Percentiles rank a stretch among this genome's conserved stretches.
Conservation (phyloP, 1,140 invertebrate species). For the Drosophila eugracilis region DNA sequence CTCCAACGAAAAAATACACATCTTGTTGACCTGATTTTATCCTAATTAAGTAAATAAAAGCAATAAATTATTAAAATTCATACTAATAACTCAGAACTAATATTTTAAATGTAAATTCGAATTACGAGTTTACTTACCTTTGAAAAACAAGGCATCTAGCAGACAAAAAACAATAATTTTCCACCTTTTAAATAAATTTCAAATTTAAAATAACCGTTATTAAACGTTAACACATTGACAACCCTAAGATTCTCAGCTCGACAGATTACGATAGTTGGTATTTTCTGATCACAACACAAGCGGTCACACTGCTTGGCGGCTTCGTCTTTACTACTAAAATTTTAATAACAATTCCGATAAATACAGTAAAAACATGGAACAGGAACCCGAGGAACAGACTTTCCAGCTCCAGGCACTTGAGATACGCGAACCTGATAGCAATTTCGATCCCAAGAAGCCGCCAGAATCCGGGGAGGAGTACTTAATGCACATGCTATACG, state of each 20-base stretch:
- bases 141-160: too few relatives aligned
- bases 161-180: neutral
- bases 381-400: conserved; percentile 47
- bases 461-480: conserved; percentile 77
- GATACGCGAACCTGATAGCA: conserved; percentile 63
- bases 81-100: too few relatives aligned
- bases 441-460: conserved; percentile 69
- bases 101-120: too few relatives aligned
- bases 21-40: too few relatives aligned
- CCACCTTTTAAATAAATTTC: too few relatives aligned
- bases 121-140: too few relatives aligned
- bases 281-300: neutral
- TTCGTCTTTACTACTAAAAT: neutral
- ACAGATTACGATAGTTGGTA: neutral
- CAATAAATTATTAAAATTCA: too few relatives aligned
- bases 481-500: conserved; percentile 78
- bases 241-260: too few relatives aligned
- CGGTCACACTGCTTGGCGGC: conserved; percentile 7
- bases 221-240: neutral
- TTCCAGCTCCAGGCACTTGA: conserved; percentile 79
- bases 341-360: neutral
- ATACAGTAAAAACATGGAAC: conserved; percentile 39
- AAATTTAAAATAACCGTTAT: conserved; percentile 4
- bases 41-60: too few relatives aligned
- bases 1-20: too few relatives aligned